These are phyloP conservation scores for Mormyrus iriodes DNA, from an alignment of 2,113 vertebrate genomes.

Conservation along the genomic window DNA sequence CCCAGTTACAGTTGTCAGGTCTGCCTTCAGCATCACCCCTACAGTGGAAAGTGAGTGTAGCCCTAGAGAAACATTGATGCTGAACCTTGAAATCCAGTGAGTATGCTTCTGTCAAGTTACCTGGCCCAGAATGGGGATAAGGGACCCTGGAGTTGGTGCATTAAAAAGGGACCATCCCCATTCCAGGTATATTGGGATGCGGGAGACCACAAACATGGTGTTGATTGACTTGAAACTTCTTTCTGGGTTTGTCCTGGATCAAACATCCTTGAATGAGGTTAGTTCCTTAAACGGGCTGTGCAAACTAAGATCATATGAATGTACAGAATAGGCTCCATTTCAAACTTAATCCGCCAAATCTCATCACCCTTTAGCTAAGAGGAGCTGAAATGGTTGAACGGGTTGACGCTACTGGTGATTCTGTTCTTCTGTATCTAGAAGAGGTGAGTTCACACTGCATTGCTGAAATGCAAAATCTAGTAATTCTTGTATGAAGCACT, in stretches of 20 bases:
- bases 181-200: slow-evolving; percentile 10
- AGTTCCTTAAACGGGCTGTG: neutral
- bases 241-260: slow-evolving; percentile 14
- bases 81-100: slow-evolving; percentile 12
- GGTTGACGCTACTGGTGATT: neutral
- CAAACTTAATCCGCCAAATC: neutral
- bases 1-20: neutral
- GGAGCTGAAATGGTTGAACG: neutral
- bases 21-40: neutral
- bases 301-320: neutral
- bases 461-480: neutral
- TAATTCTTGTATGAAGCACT: neutral
- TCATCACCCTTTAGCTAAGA: neutral
- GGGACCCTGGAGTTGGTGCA: neutral
- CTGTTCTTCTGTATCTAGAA: neutral
- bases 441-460: neutral
- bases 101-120: neutral
- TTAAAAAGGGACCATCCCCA: neutral
- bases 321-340: too few species aligned
- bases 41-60: neutral
- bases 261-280: neutral
- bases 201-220: slow-evolving; percentile 13
- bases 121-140: neutral
- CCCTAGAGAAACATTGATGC: neutral
- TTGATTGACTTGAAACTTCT: slow-evolving; percentile 7